These are phyloP conservation scores for Tipula confusa DNA, from an alignment of 2,888 invertebrate genomes.

Conservation along the genomic window DNA sequence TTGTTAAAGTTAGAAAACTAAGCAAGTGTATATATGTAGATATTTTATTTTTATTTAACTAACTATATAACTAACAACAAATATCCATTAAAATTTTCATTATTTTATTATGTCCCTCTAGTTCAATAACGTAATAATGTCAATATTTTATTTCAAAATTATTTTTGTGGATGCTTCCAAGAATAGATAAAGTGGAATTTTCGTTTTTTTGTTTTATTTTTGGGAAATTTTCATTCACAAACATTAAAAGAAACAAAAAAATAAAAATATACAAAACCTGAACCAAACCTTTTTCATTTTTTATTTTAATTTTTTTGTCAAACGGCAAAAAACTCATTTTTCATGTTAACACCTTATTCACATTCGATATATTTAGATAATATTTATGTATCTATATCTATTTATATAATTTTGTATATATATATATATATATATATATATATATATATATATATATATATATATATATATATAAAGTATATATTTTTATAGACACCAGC, in stretches of 20 bases:
- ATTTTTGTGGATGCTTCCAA: too few relatives aligned
- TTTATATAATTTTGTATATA: too few relatives aligned
- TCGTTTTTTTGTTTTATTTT: neutral
- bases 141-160: neutral
- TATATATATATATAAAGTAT: too few relatives aligned
- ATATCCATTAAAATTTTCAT: neutral
- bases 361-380: too few relatives aligned
- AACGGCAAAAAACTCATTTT: neutral
- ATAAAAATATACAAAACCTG: neutral
- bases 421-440: too few relatives aligned
- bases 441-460: too few relatives aligned
- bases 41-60: neutral
- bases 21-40: too few relatives aligned
- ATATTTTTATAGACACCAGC: neutral
- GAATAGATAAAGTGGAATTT: neutral
- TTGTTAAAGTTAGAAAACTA: neutral
- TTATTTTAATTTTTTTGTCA: neutral
- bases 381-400: too few relatives aligned
- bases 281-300: slow-evolving; percentile 4
- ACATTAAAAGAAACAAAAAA: neutral
- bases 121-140: neutral
- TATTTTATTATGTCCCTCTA: too few relatives aligned
- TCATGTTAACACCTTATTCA: slow-evolving; percentile 20
- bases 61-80: neutral
- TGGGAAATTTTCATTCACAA: neutral